These are phyloP conservation scores for Brachionus koreanus DNA, from an alignment of 1,140 invertebrate genomes.

Conservation along the genomic window DNA sequence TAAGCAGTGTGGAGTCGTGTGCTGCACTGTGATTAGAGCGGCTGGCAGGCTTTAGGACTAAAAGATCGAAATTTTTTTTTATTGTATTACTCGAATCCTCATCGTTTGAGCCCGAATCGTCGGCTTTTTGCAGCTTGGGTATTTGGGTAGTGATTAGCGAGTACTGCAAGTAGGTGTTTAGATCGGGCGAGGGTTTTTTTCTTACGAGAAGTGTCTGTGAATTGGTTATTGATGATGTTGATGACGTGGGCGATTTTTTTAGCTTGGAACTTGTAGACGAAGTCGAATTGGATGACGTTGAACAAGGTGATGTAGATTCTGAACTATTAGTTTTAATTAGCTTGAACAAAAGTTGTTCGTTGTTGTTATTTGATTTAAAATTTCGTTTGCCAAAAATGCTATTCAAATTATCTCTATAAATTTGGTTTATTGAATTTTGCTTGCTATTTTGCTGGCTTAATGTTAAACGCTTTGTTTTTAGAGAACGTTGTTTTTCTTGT, in stretches of 20 bases:
- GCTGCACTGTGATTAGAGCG: not conserved
- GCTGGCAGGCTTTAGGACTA: not conserved
- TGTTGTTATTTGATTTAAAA: not conserved
- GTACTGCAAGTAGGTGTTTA: slow-evolving; percentile 21
- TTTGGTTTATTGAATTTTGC: slow-evolving; percentile 32
- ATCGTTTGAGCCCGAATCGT: not conserved
- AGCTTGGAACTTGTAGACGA: not conserved
- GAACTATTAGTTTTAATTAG: slow-evolving; percentile 38
- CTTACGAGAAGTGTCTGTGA: not conserved
- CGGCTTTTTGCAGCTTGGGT: not conserved
- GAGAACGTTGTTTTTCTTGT: not conserved
- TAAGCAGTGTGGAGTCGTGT: slow-evolving; percentile 21
- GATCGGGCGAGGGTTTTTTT: not conserved
- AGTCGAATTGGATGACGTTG: not conserved
- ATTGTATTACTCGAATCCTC: not conserved
- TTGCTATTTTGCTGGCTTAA: slow-evolving; percentile 25
- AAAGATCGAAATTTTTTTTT: slow-evolving; percentile 15
- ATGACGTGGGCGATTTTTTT: not conserved
- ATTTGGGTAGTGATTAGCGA: slow-evolving; percentile 15
- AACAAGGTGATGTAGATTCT: slow-evolving; percentile 19
- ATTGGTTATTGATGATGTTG: not conserved
- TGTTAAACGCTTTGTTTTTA: slow-evolving; percentile 33
- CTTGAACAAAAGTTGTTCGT: slow-evolving; percentile 30
- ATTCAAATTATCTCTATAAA: slow-evolving; percentile 23
- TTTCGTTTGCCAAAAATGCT: slow-evolving; percentile 19